Percentiles rank a stretch among this genome's conserved stretches.
These are phyloP conservation scores for Thera britannica DNA, from an alignment of 2,888 invertebrate genomes.

Conservation along the genomic window DNA sequence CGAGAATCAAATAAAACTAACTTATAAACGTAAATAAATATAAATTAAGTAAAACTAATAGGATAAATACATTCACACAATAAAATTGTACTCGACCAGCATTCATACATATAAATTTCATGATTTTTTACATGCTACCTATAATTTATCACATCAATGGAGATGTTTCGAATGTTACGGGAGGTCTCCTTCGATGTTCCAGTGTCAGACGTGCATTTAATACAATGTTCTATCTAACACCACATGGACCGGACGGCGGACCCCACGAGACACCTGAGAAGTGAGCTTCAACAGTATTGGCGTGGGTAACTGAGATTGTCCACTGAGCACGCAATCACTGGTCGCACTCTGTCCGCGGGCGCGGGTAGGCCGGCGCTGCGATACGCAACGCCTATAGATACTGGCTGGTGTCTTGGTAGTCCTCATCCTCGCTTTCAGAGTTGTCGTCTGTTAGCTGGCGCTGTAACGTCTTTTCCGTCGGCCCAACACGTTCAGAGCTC, in stretches of 20 bases:
- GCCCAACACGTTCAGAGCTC: slow-evolving; percentile 70
- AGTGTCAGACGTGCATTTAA: slow-evolving; percentile 34
- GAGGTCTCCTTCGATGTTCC: slow-evolving; percentile 41
- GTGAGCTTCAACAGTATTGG: neutral
- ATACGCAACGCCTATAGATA: slow-evolving; percentile 61
- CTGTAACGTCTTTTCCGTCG: slow-evolving; percentile 69
- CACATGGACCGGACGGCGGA: slow-evolving; percentile 10
- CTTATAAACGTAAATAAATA: slow-evolving; percentile 69
- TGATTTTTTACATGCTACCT: slow-evolving; percentile 63
- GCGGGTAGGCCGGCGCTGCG: neutral
- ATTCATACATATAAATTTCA: slow-evolving; percentile 63
- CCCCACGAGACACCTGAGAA: slow-evolving; percentile 17
- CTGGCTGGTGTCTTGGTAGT: slow-evolving; percentile 78
- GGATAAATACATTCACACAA: slow-evolving; percentile 79
- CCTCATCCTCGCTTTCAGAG: slow-evolving; percentile 77
- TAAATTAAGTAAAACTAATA: slow-evolving; percentile 73
- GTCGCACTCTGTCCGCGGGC: slow-evolving; percentile 6
- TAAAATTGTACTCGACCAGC: slow-evolving; percentile 60
- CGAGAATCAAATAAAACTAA: slow-evolving; percentile 64
- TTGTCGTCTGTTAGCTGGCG: slow-evolving; percentile 82
- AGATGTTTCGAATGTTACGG: slow-evolving; percentile 41
- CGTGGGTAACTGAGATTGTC: slow-evolving; percentile 8
- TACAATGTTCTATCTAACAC: slow-evolving; percentile 25
- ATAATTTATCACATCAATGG: slow-evolving; percentile 53
- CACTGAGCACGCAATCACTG: neutral